Conservation (phyloP, 2,113 vertebrate genomes). For the Eudyptes chrysolophus region DNA sequence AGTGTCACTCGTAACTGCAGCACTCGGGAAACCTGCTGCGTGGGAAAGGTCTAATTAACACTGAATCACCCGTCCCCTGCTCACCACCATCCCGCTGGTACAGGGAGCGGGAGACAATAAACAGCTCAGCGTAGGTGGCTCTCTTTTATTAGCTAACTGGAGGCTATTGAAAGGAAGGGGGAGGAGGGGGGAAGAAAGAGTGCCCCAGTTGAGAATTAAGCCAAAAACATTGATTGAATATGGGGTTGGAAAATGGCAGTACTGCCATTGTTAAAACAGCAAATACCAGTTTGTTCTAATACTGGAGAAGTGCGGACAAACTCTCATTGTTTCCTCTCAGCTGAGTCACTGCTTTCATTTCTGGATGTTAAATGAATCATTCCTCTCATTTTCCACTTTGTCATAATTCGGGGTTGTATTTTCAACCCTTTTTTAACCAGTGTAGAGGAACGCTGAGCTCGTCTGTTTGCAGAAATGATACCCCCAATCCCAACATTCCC, state of each 20-base stretch:
- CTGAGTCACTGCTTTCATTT: background rate
- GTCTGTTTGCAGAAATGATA: background rate
- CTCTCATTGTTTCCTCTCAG: background rate
- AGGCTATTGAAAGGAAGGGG: background rate
- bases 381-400: background rate
- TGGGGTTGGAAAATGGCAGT: background rate
- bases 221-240: background rate
- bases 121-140: background rate
- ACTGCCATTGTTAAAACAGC: background rate
- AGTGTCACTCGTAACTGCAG: background rate
- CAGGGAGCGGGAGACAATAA: background rate
- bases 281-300: background rate
- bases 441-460: background rate
- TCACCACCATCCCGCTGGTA: rapidly evolving
- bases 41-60: conserved; percentile 39
- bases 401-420: background rate
- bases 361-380: background rate
- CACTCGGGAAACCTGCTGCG: background rate
- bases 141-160: background rate
- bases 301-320: background rate
- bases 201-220: background rate
- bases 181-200: background rate
- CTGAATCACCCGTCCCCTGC: background rate
- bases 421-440: background rate
- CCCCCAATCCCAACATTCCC: background rate